phyloP scores from a whole-genome alignment of 2,888 invertebrate species.

The Sphaeridia pumilis region DNA sequence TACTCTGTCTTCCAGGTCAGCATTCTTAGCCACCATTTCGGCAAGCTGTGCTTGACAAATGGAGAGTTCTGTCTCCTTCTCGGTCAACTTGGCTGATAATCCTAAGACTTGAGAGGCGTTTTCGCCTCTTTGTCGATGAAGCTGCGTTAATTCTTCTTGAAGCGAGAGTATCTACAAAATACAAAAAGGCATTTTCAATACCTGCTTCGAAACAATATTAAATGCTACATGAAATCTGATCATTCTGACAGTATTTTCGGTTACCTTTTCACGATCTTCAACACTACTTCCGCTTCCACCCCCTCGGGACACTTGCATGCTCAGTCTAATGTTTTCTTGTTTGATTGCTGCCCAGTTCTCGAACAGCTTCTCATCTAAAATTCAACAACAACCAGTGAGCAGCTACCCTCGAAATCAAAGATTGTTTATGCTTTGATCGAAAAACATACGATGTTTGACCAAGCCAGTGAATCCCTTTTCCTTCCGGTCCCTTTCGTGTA shows the following conservation, averaged over 20 bases:
- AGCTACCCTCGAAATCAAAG: too few species aligned
- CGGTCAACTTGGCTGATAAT: conserved; percentile 70
- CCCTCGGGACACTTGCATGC: conserved; percentile 72
- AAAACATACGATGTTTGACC: conserved; percentile 70
- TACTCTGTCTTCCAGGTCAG: conserved; percentile 31
- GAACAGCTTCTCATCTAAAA: conserved; percentile 69
- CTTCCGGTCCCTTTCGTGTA: conserved; percentile 60
- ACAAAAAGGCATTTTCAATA: too few species aligned
- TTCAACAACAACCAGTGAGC: neutral
- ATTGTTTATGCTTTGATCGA: too few species aligned
- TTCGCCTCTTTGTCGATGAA: conserved; percentile 80
- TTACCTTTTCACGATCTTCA: conserved; percentile 36
- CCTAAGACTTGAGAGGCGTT: conserved; percentile 88
- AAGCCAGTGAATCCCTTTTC: conserved; percentile 68
- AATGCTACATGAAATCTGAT: too few species aligned
- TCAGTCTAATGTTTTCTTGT: conserved; percentile 71
- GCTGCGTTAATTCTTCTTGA: conserved; percentile 83
- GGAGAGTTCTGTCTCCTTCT: conserved; percentile 62
- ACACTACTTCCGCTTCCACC: conserved; percentile 39
- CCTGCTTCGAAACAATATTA: too few species aligned
- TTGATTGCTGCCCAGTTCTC: conserved; percentile 69
- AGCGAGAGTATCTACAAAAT: conserved; percentile 74
- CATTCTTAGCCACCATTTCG: conserved; percentile 27
- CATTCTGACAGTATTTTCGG: too few species aligned
- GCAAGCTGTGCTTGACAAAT: conserved; percentile 24